A percentile compares a stretch with the other conserved stretches of the same genome.
These are phyloP conservation scores for Xylocopa sonorina DNA, from an alignment of 1,140 invertebrate species.

Conservation along the genomic window DNA sequence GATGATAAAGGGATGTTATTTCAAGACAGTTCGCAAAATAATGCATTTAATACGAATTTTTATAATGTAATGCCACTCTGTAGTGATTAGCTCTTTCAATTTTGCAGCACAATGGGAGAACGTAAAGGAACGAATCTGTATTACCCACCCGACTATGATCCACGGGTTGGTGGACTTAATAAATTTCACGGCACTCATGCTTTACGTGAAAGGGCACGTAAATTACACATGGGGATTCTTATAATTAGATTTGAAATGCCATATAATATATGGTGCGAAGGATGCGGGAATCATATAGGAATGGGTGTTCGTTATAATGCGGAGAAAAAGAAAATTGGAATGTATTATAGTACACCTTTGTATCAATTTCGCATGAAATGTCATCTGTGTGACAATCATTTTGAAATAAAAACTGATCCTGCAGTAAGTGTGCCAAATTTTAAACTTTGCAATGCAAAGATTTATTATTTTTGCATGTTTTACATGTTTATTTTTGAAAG, in stretches of 20 bases:
- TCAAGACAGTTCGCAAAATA: not conserved
- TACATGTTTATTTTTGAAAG: too few relatives aligned
- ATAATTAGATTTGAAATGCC: constrained; percentile 99
- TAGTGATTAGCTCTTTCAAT: not conserved
- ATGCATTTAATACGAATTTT: not conserved
- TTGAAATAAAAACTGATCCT: constrained; percentile 99
- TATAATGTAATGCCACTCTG: not conserved
- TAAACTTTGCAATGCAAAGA: too few relatives aligned
- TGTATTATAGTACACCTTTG: constrained; percentile 98
- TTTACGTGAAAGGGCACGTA: constrained; percentile 95
- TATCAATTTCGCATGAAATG: constrained; percentile 99
- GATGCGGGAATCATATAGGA: constrained; percentile 98
- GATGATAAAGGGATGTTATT: too few relatives aligned
- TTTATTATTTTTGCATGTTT: not conserved
- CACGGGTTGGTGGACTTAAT: constrained; percentile 95
- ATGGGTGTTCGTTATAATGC: constrained; percentile 99
- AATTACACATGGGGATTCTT: constrained; percentile 97
- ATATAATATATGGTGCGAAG: constrained; percentile 99
- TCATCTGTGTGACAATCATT: constrained; percentile 98
- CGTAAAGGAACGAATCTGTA: constrained; percentile 98
- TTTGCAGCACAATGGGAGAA: constrained; percentile 91
- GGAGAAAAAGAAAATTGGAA: constrained; percentile 99
- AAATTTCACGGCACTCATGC: constrained; percentile 98
- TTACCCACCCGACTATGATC: constrained; percentile 99
- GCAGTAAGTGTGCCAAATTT: constrained; percentile 86